These are phyloP conservation scores for Mus musculus DNA, from an alignment of 2,113 vertebrate species.

Conservation along the genomic window DNA sequence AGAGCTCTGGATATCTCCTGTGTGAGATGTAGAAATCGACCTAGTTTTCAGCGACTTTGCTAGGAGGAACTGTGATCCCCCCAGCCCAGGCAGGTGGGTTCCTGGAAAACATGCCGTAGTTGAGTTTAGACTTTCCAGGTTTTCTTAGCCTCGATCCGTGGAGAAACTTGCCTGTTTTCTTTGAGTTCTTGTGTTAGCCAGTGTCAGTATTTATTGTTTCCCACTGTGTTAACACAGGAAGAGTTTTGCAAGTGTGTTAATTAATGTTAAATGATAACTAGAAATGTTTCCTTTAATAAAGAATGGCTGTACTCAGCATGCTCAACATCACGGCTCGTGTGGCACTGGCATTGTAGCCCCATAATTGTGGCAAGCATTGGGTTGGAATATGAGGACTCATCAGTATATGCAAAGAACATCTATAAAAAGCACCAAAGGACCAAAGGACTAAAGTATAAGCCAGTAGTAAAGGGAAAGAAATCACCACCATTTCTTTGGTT, in stretches of 20 bases:
- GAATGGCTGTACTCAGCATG: conserved; percentile 53
- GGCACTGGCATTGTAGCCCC: background rate
- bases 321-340: conserved; percentile 17
- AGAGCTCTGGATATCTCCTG: conserved; percentile 45
- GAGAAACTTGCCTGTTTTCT: conserved; percentile 47
- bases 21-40: conserved; percentile 69
- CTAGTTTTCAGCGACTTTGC: conserved; percentile 14
- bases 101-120: background rate
- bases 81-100: background rate
- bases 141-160: conserved; percentile 61
- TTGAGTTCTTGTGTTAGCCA: conserved; percentile 70
- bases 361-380: background rate
- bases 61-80: background rate
- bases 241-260: conserved; percentile 53
- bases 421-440: conserved; percentile 11
- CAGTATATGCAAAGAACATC: background rate
- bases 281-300: conserved; percentile 71
- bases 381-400: background rate
- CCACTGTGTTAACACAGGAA: conserved; percentile 73
- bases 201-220: conserved; percentile 87
- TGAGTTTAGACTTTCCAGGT: conserved; percentile 59
- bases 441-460: background rate
- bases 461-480: background rate
- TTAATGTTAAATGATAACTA: conserved; percentile 65
- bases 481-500: background rate